Conservation (phyloP, 2,888 invertebrate genomes). For the Apamea monoglypha region DNA sequence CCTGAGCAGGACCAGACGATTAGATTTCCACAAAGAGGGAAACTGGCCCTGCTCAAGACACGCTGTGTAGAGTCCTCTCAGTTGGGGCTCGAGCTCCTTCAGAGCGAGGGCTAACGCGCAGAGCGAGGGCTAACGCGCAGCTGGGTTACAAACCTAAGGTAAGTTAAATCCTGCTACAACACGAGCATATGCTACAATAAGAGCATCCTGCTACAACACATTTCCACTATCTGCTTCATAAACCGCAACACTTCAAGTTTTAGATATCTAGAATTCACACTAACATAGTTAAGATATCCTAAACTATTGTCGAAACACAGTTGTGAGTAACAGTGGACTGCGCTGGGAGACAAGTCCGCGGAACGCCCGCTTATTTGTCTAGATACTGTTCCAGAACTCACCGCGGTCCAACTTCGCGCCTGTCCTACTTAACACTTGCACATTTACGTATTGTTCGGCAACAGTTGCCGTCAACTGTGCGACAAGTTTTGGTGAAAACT, state of each 20-base stretch:
- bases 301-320: neutral
- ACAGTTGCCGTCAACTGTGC: slow-evolving; percentile 15
- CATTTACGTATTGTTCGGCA: slow-evolving; percentile 11
- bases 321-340: neutral
- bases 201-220: neutral
- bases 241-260: slow-evolving; percentile 1
- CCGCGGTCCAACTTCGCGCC: neutral
- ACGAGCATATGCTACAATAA: too few species aligned
- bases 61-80: too few species aligned
- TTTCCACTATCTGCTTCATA: neutral
- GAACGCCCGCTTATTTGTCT: neutral
- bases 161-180: neutral
- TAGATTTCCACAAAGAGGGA: too few species aligned
- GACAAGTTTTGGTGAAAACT: slow-evolving; percentile 15
- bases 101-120: too few species aligned
- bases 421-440: slow-evolving; percentile 25
- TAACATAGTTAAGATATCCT: neutral
- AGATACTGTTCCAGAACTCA: neutral
- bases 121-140: too few species aligned
- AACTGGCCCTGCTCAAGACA: too few species aligned
- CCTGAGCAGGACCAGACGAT: too few species aligned
- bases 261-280: neutral
- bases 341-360: neutral
- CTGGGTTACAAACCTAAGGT: neutral
- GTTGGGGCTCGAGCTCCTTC: too few species aligned